A percentile compares a stretch with the other conserved stretches of the same genome.
phyloP scores from a whole-genome alignment of 2,888 invertebrate species.

The Aelia acuminata region DNA sequence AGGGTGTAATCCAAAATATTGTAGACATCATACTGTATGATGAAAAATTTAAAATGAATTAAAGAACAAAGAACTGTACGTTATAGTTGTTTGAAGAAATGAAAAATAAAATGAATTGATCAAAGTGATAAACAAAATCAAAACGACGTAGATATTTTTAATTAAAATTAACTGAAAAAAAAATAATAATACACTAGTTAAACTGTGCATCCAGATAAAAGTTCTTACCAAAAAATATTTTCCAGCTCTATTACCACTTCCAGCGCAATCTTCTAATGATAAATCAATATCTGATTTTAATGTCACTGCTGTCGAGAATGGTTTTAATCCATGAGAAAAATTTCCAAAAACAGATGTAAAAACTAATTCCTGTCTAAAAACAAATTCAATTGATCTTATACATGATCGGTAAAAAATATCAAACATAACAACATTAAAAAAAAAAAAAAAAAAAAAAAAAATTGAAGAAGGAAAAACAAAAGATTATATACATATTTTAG shows the following conservation, averaged over 20 bases:
- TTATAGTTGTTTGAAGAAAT: neutral
- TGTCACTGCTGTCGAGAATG: slow-evolving; percentile 43
- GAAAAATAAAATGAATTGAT: neutral
- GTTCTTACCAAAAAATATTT: slow-evolving; percentile 52
- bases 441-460: neutral
- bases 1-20: too few relatives aligned
- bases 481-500: neutral
- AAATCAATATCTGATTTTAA: slow-evolving; percentile 44
- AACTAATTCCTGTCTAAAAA: slow-evolving; percentile 55
- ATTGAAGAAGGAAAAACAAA: neutral
- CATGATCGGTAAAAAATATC: neutral
- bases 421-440: neutral
- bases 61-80: neutral
- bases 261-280: slow-evolving; percentile 52
- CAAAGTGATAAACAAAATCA: neutral
- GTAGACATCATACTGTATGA: neutral
- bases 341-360: slow-evolving; percentile 48
- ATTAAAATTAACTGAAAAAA: neutral
- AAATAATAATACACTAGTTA: neutral
- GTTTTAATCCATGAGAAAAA: slow-evolving; percentile 22
- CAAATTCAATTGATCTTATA: slow-evolving; percentile 27
- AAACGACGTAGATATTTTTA: neutral
- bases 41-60: neutral
- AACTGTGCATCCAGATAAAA: neutral
- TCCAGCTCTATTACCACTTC: slow-evolving; percentile 50